Evolutionary conservation across 2,888 invertebrate genomes (phyloP), one percentile per base, ranked within the genome.

Genomic region (Pinctada fucata): DNA sequence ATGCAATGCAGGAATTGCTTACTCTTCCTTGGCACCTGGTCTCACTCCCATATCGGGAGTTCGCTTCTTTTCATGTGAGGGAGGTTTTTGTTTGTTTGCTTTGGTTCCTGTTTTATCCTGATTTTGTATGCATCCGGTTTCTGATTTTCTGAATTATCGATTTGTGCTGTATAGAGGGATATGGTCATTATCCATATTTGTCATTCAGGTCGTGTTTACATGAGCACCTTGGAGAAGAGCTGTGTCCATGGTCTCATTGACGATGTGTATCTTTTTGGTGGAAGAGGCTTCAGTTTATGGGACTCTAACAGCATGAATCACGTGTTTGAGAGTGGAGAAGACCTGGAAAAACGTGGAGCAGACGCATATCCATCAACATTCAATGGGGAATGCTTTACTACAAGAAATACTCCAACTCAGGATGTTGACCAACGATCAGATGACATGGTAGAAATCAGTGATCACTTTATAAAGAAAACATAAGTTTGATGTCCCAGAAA

Each of bases 331-430:
- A 74, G 68, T 65, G 75, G 71, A 5, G 75, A 75, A 45, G 78
- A 78, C 47, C 31, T 78, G 6, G 78, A 78, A 47, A 71, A 49
- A 48, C 48, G 64, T 3, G 70, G 65, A 13, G 47, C 10, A 3
- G 52, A 74, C n/a, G 6, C 0, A 6, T 78, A 78, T 47, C 45
- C 47, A 3, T 10, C 2, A 2, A 66, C 66, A 48, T 78, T 78
- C 47, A 78, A 78, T 52, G 75, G 75, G n/a, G 78, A 78, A 8
- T 74, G 74, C 51, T 64, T 16, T 4, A 75, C 73, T 48, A 49
- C 5, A 8, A 16, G 31, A n/a, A 2, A 4, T 0, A 45, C 75
- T 16, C 78, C 78, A 8, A 31, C 45, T 2, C 65, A 74, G 16
- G 48, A 78, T 52, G 48, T 52, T 49, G 78, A 78, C 51, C 3